Conservation (phyloP, 2,888 invertebrate species). For the Conistra vaccinii region DNA sequence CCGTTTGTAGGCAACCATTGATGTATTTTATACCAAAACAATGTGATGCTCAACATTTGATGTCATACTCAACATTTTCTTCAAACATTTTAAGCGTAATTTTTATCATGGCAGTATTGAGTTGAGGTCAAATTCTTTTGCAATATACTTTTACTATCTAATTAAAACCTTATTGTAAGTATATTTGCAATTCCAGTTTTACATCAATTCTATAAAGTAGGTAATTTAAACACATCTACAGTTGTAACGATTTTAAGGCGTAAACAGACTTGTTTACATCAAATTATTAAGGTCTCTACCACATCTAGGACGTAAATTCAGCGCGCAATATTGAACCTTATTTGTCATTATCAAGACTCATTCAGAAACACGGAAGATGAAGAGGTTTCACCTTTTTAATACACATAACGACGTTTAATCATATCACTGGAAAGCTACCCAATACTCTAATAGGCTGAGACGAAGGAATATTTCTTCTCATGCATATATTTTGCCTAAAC, state of each 20-base stretch:
- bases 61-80: slow-evolving; percentile 15
- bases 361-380: neutral
- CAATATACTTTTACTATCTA: neutral
- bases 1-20: slow-evolving; percentile 17
- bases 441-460: neutral
- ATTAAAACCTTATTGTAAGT: slow-evolving; percentile 8
- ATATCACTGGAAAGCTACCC: slow-evolving; percentile 14
- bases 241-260: slow-evolving; percentile 29
- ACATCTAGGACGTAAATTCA: slow-evolving; percentile 26
- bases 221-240: slow-evolving; percentile 28
- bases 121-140: slow-evolving; percentile 1
- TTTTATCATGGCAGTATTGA: slow-evolving; percentile 48
- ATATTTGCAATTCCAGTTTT: neutral
- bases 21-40: slow-evolving; percentile 32
- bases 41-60: slow-evolving; percentile 26
- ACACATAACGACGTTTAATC: neutral
- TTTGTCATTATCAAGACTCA: slow-evolving; percentile 38
- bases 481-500: neutral
- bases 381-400: neutral
- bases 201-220: neutral
- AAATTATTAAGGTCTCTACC: slow-evolving; percentile 31
- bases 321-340: slow-evolving; percentile 57
- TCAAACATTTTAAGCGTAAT: slow-evolving; percentile 43
- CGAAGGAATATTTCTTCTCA: neutral
- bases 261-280: slow-evolving; percentile 44